phyloP scores from a whole-genome alignment of 1,140 invertebrate genomes.

The Temnothorax nylanderi region DNA sequence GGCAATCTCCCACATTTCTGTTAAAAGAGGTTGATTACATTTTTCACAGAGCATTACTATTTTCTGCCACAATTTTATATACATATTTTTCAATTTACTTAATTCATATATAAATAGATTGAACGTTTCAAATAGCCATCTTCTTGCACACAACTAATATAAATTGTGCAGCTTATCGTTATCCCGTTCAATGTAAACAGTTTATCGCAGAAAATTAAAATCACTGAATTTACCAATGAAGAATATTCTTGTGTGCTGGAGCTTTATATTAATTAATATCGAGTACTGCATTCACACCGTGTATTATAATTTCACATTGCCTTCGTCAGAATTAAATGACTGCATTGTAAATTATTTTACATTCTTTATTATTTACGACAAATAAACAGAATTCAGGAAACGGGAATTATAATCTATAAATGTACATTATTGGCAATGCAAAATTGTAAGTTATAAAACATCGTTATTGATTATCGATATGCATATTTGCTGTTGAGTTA shows the following conservation, averaged over 20 bases:
- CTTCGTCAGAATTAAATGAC: conserved; percentile 24
- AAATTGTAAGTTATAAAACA: conserved; percentile 41
- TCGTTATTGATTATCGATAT: conserved; percentile 23
- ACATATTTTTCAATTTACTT: background rate
- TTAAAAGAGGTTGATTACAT: background rate
- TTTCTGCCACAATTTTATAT: background rate
- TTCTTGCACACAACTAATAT: background rate
- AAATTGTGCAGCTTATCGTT: background rate
- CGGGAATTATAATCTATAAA: background rate
- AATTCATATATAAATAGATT: background rate
- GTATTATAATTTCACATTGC: conserved; percentile 8
- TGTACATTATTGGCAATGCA: background rate
- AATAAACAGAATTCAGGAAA: background rate
- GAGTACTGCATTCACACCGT: background rate
- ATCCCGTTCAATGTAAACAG: background rate
- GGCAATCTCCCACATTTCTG: background rate
- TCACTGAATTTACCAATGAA: background rate
- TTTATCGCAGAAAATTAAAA: conserved; percentile 47
- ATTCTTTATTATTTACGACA: conserved; percentile 18
- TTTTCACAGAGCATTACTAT: background rate
- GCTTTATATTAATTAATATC: conserved; percentile 58
- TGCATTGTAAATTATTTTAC: conserved; percentile 24
- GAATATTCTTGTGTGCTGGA: conserved; percentile 12
- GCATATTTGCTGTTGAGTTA: conserved; percentile 14
- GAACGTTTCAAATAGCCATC: background rate